Percentiles rank a stretch among this genome's conserved stretches.
Evolutionary conservation across 2,113 vertebrate species (phyloP).

Genomic region (Aix galericulata): DNA sequence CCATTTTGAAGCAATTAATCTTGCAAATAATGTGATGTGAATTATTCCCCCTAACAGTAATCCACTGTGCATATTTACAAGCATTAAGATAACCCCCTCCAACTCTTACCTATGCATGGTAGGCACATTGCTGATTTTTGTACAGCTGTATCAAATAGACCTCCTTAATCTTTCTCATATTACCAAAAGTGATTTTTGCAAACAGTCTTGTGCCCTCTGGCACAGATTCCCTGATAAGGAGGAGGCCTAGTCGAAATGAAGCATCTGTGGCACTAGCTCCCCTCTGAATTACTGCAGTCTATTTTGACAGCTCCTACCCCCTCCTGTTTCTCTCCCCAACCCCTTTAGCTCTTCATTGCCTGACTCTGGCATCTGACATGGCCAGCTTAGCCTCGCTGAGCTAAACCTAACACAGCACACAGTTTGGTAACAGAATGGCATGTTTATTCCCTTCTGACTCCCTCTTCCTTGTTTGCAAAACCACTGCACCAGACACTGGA

Average conservation of each 20-base stretch:
- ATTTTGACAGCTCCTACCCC: conserved; percentile 75
- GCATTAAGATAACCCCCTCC: neutral
- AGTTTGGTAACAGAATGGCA: conserved; percentile 90
- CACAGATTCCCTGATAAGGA: conserved; percentile 75
- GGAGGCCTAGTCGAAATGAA: conserved; percentile 69
- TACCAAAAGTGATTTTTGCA: conserved; percentile 78
- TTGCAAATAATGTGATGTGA: neutral
- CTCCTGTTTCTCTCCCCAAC: conserved; percentile 63
- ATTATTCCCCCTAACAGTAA: neutral
- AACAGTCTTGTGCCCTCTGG: conserved; percentile 76
- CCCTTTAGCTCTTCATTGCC: conserved; percentile 77
- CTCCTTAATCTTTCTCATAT: conserved; percentile 73
- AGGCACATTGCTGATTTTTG: conserved; percentile 37
- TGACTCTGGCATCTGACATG: conserved; percentile 78
- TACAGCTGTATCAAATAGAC: conserved; percentile 68
- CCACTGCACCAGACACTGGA: conserved; percentile 88
- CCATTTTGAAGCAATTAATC: conserved; percentile 11
- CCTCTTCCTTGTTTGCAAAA: conserved; percentile 88
- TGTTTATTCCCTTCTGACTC: conserved; percentile 88
- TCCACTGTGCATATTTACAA: neutral
- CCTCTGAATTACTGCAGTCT: conserved; percentile 72
- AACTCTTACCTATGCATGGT: conserved; percentile 45
- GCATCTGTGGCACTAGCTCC: conserved; percentile 74
- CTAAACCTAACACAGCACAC: conserved; percentile 72
- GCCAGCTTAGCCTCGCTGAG: conserved; percentile 76